These are phyloP conservation scores for Hirundichthys speculiger DNA, from an alignment of 2,113 vertebrate species.

Conservation along the genomic window DNA sequence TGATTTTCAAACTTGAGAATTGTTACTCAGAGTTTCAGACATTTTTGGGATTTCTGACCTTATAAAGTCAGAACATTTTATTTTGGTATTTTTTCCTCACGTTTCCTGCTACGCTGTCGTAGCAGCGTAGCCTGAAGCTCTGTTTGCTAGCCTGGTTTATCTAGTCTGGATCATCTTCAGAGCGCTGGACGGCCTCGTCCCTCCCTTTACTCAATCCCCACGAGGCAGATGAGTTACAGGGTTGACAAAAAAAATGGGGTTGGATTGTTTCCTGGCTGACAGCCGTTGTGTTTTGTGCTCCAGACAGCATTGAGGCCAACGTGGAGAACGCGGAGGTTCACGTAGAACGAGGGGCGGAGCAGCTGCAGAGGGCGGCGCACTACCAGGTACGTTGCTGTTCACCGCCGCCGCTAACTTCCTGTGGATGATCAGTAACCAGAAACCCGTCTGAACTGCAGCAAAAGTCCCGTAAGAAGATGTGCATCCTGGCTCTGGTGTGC, in stretches of 20 bases:
- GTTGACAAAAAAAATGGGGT: background rate
- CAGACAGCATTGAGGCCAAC: constrained; percentile 97
- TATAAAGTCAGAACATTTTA: no score
- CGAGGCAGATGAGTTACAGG: no score
- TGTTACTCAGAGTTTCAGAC: no score
- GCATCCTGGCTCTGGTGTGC: constrained; percentile 88
- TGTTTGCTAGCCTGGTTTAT: no score
- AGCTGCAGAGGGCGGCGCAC: constrained; percentile 91
- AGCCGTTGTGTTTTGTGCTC: constrained; percentile 8
- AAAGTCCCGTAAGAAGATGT: constrained; percentile 98
- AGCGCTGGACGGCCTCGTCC: no score
- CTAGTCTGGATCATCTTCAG: no score
- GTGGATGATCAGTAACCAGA: background rate
- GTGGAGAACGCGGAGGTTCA: constrained; percentile 96
- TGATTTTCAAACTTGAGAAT: no score
- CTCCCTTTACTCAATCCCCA: no score
- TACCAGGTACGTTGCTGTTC: constrained; percentile 86
- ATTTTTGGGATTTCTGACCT: no score
- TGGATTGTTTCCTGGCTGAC: background rate
- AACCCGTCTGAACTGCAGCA: constrained; percentile 77
- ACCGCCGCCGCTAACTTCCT: background rate
- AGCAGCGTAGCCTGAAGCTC: no score
- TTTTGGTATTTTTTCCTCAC: no score
- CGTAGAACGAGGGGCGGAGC: constrained; percentile 91
- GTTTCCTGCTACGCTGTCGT: no score